phyloP scores from a whole-genome alignment of 2,113 vertebrate species.

The Thalassoma bifasciatum region DNA sequence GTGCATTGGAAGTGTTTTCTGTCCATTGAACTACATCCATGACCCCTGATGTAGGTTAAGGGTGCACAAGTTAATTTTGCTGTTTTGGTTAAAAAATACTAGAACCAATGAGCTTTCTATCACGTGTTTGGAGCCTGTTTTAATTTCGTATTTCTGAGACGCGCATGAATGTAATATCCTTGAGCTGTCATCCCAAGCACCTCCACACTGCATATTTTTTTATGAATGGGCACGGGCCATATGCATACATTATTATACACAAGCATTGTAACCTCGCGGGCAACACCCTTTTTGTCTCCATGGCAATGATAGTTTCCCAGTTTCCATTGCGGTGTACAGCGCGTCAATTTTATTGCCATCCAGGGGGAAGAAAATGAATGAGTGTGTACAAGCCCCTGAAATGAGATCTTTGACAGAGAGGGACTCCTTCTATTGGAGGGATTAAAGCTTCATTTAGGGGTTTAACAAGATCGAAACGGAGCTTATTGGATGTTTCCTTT shows the following conservation, averaged over 20 bases:
- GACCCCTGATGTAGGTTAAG: neutral
- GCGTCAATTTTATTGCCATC: constrained; percentile 56
- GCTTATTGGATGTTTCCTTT: neutral
- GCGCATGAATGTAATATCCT: neutral
- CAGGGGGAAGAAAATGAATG: constrained; percentile 26
- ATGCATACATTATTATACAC: constrained; percentile 15
- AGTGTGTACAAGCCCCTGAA: neutral
- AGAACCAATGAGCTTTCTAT: neutral
- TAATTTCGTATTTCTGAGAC: neutral
- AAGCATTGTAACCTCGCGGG: constrained; percentile 22
- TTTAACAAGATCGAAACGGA: neutral
- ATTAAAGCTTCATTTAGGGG: neutral
- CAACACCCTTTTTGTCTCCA: constrained; percentile 76
- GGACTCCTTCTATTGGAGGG: neutral
- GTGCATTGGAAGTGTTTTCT: no score
- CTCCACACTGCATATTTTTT: neutral
- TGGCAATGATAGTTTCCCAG: constrained; percentile 72
- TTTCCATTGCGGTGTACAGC: constrained; percentile 53
- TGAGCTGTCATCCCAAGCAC: neutral
- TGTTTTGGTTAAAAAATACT: neutral
- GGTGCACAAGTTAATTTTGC: no score
- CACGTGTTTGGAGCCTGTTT: neutral
- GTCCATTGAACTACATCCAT: neutral
- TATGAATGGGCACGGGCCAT: constrained; percentile 27
- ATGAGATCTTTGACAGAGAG: constrained; percentile 1